phyloP scores from a whole-genome alignment of 2,113 vertebrate species.

The Corydoras maculifer region DNA sequence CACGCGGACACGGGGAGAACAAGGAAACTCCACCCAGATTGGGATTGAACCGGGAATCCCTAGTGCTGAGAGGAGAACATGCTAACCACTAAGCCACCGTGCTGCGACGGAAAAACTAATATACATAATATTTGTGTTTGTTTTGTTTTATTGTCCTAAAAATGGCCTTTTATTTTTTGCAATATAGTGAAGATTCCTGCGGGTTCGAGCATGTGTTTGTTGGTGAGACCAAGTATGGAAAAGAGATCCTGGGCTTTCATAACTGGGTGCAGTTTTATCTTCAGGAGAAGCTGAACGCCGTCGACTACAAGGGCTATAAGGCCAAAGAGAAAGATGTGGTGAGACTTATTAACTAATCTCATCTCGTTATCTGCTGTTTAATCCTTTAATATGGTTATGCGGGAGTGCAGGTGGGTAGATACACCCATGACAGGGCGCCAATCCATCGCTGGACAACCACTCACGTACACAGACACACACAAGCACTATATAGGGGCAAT shows the following conservation, averaged over 20 bases:
- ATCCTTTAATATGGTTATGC: too few relatives aligned
- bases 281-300: slow-evolving; percentile 69
- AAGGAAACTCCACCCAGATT: too few relatives aligned
- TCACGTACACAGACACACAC: too few relatives aligned
- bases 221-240: slow-evolving; percentile 68
- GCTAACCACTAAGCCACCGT: background rate
- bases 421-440: too few relatives aligned
- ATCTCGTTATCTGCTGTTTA: too few relatives aligned
- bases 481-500: too few relatives aligned
- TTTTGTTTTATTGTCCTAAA: background rate
- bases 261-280: slow-evolving; percentile 86
- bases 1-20: too few relatives aligned
- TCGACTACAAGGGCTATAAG: slow-evolving; percentile 80
- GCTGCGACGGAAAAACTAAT: too few relatives aligned
- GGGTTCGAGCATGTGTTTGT: slow-evolving; percentile 86
- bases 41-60: too few relatives aligned
- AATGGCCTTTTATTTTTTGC: background rate
- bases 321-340: slow-evolving; percentile 62
- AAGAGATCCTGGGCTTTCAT: slow-evolving; percentile 75
- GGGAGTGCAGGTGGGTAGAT: too few relatives aligned
- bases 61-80: background rate
- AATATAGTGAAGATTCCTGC: slow-evolving; percentile 71
- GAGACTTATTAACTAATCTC: too few relatives aligned
- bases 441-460: too few relatives aligned
- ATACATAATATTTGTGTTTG: background rate